These are phyloP conservation scores for Folsomia manolachei DNA, from an alignment of 2,888 invertebrate species.

Conservation along the genomic window DNA sequence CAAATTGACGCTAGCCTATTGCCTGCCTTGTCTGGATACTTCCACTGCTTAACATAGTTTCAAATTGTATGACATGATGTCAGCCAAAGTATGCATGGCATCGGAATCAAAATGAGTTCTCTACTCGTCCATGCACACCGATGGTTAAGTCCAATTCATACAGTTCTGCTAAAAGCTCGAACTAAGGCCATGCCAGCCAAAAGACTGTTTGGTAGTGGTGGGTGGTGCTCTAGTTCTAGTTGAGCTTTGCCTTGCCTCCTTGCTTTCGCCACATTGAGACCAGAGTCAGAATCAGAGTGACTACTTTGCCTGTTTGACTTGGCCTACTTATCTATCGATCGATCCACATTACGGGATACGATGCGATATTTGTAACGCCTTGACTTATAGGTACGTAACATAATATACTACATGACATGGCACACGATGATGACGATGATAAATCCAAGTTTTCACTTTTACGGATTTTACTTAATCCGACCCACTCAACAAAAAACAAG, in stretches of 20 bases:
- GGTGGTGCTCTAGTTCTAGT: too few species aligned
- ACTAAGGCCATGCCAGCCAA: neutral
- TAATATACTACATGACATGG: too few species aligned
- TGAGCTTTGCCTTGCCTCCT: too few species aligned
- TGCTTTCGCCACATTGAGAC: neutral
- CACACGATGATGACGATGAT: too few species aligned
- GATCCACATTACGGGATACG: constrained; percentile 24
- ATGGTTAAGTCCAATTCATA: too few species aligned
- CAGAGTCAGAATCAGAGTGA: neutral
- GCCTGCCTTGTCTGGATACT: too few species aligned
- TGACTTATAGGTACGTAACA: neutral
- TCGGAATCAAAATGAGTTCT: neutral
- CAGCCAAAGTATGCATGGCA: neutral
- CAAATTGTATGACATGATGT: too few species aligned
- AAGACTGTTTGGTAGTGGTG: too few species aligned
- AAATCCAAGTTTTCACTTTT: constrained; percentile 17
- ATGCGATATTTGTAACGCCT: constrained; percentile 14
- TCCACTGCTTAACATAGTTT: too few species aligned
- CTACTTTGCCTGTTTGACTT: constrained; percentile 32
- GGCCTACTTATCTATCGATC: constrained; percentile 46
- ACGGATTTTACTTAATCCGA: constrained; percentile 17
- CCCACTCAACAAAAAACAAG: constrained; percentile 21
- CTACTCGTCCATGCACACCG: neutral
- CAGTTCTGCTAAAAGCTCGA: too few species aligned
- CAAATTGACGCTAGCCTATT: too few species aligned